phyloP scores from a whole-genome alignment of 2,113 vertebrate species.

The Orcinus orca region DNA sequence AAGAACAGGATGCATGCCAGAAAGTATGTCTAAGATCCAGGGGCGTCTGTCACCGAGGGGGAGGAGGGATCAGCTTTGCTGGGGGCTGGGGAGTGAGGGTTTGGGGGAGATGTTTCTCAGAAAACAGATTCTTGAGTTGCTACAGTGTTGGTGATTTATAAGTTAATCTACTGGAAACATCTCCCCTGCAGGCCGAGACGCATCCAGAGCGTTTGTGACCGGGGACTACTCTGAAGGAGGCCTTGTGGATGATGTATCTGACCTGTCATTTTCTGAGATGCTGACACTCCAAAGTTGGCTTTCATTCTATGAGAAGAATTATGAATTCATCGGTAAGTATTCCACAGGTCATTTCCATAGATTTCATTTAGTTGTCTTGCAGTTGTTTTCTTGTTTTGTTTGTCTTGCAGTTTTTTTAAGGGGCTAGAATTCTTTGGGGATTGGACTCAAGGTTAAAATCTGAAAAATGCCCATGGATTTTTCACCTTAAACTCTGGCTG shows the following conservation, averaged over 20 bases:
- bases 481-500: neutral
- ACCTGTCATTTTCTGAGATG: conserved; percentile 85
- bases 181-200: conserved; percentile 88
- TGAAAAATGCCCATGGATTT: neutral
- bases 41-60: neutral
- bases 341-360: neutral
- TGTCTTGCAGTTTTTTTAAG: neutral
- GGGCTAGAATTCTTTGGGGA: neutral
- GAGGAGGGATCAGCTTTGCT: neutral
- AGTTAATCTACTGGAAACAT: neutral
- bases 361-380: neutral
- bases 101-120: neutral
- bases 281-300: conserved; percentile 90
- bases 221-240: conserved; percentile 90
- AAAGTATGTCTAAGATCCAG: neutral
- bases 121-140: neutral
- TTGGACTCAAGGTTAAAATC: conserved; percentile 5
- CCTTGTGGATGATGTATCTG: conserved; percentile 89
- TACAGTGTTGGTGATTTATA: neutral
- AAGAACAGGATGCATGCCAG: neutral
- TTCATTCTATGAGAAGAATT: conserved; percentile 89
- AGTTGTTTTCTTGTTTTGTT: too few species aligned
- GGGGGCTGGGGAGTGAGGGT: neutral
- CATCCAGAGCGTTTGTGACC: conserved; percentile 90
- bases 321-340: conserved; percentile 86